Conservation (phyloP, 2,113 vertebrate species). For the western clawed frog (Xenopus tropicalis) region DNA sequence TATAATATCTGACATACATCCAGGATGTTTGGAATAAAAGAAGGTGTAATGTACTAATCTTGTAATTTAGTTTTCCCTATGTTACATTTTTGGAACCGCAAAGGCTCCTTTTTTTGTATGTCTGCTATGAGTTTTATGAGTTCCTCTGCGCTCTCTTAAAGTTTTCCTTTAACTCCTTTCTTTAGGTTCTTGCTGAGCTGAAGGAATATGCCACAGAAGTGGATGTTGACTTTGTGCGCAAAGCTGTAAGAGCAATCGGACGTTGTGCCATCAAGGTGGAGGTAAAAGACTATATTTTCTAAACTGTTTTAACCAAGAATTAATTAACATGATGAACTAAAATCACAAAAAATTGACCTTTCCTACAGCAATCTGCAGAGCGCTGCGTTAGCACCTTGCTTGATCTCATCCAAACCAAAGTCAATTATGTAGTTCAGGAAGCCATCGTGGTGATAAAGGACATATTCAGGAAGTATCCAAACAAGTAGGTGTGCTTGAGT, state of each 20-base stretch:
- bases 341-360: neutral
- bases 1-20: no score
- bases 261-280: conserved; percentile 98
- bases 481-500: conserved; percentile 77
- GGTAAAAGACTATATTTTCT: conserved; percentile 61
- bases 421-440: conserved; percentile 97
- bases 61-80: no score
- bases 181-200: conserved; percentile 90
- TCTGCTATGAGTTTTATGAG: no score
- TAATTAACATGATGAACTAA: no score
- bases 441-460: conserved; percentile 98
- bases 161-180: neutral
- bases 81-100: no score
- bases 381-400: conserved; percentile 94
- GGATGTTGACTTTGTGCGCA: conserved; percentile 95
- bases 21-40: no score
- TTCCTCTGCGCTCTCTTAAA: no score
- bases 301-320: neutral
- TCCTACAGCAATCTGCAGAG: conserved; percentile 88
- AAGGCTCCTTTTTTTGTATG: no score
- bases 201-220: conserved; percentile 98
- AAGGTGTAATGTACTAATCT: no score
- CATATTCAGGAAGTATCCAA: conserved; percentile 98
- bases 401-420: conserved; percentile 96
- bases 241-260: conserved; percentile 93